Conservation (phyloP, 2,113 vertebrate species). For the Tiliqua scincoides region DNA sequence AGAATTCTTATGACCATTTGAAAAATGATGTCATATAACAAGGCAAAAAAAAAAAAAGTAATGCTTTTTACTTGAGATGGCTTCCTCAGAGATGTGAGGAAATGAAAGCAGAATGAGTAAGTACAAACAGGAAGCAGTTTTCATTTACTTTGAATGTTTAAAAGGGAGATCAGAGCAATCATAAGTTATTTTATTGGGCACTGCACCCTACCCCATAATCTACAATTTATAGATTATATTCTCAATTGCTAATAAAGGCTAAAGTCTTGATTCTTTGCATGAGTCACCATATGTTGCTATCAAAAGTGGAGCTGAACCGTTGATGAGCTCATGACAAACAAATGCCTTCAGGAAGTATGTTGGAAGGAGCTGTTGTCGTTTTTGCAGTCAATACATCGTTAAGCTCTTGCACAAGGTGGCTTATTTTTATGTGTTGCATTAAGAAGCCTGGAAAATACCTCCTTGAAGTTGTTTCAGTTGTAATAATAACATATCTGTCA, state of each 20-base stretch:
- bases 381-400: conserved; percentile 26
- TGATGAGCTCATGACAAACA: conserved; percentile 31
- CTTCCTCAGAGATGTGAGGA: not conserved
- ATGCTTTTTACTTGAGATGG: not conserved
- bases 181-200: not conserved
- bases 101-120: not conserved
- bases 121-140: not conserved
- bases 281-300: conserved; percentile 31
- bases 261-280: not conserved
- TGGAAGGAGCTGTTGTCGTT: conserved; percentile 34
- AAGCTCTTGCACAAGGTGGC: not conserved
- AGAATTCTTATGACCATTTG: not conserved
- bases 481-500: conserved; percentile 25
- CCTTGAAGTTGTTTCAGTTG: conserved; percentile 35
- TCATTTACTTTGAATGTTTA: not conserved
- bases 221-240: not conserved
- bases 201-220: not conserved
- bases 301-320: conserved; percentile 29
- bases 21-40: not conserved
- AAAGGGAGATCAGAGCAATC: not conserved
- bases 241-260: not conserved
- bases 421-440: conserved; percentile 20
- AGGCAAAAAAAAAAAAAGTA: not conserved
- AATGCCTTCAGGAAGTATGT: conserved; percentile 36
- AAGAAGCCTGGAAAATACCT: conserved; percentile 31